Percentiles rank a stretch among this genome's conserved stretches.
Evolutionary conservation across 2,888 invertebrate genomes (phyloP).

Genomic region (Autographa gamma): DNA sequence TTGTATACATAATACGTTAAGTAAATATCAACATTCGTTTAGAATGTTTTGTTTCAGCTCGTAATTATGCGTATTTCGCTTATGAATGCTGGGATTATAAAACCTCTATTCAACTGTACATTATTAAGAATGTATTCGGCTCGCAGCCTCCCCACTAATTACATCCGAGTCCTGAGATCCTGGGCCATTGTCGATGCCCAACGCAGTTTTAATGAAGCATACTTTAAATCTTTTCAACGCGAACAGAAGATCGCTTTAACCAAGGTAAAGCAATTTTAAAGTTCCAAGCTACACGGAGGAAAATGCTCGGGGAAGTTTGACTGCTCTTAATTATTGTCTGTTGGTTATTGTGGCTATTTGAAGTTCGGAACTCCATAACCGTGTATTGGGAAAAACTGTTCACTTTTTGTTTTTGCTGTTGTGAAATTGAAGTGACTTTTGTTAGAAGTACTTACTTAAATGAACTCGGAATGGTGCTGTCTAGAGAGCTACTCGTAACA

Average conservation of each 20-base stretch:
- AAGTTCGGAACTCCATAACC: conserved; percentile 56
- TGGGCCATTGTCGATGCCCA: conserved; percentile 75
- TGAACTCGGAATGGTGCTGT: not conserved
- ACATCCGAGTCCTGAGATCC: conserved; percentile 76
- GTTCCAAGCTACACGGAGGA: conserved; percentile 73
- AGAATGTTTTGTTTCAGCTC: conserved; percentile 21
- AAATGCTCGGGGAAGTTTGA: conserved; percentile 74
- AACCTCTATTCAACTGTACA: conserved; percentile 37
- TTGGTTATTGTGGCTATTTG: conserved; percentile 70
- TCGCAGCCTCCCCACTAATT: conserved; percentile 71
- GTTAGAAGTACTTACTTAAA: not conserved
- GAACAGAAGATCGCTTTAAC: conserved; percentile 69
- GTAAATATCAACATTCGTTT: conserved; percentile 23
- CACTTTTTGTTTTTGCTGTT: conserved; percentile 19
- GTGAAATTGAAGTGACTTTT: conserved; percentile 18
- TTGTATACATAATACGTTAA: conserved; percentile 18
- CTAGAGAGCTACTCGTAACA: conserved; percentile 1
- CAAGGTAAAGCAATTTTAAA: conserved; percentile 80
- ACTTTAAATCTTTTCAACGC: conserved; percentile 79
- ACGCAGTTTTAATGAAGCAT: conserved; percentile 83
- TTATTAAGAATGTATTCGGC: conserved; percentile 44
- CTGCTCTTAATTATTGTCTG: conserved; percentile 77
- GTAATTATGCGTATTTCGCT: conserved; percentile 24
- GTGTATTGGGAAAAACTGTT: conserved; percentile 45
- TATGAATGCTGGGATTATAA: conserved; percentile 30